Percentiles rank a stretch among this genome's conserved stretches.
These are phyloP conservation scores for Sisor rabdophorus DNA, from an alignment of 2,113 vertebrate species.

Conservation along the genomic window DNA sequence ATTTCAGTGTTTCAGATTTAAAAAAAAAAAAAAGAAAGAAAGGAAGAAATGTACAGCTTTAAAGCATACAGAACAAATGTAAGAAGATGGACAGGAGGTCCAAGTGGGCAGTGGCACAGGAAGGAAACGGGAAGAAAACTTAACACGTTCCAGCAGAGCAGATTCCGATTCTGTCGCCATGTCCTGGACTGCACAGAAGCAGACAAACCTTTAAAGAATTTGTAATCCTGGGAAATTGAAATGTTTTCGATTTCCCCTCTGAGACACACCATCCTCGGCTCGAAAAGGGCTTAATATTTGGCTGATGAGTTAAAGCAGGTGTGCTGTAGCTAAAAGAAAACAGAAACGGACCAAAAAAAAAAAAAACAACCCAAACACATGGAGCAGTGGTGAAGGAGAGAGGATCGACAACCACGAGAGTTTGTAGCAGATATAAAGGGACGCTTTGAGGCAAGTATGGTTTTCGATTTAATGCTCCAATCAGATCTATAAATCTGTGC, in stretches of 20 bases:
- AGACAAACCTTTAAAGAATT: constrained; percentile 7
- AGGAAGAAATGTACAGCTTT: constrained; percentile 35
- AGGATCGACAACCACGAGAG: constrained; percentile 45
- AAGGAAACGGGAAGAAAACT: neutral
- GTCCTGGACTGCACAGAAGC: neutral
- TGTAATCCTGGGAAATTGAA: neutral
- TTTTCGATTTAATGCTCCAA: constrained; percentile 32
- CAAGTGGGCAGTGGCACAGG: constrained; percentile 4
- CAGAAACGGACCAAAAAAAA: no score
- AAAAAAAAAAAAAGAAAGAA: constrained; percentile 65
- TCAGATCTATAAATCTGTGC: constrained; percentile 24
- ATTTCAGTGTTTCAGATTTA: constrained; percentile 41
- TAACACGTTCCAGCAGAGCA: neutral
- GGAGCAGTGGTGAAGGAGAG: constrained; percentile 34
- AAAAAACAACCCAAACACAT: neutral
- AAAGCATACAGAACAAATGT: neutral
- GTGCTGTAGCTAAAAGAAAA: neutral
- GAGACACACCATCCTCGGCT: constrained; percentile 43
- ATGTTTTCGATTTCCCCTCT: constrained; percentile 10
- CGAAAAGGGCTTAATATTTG: constrained; percentile 47
- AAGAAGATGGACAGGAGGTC: constrained; percentile 64
- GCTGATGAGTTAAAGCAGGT: constrained; percentile 33
- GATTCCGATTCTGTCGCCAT: neutral
- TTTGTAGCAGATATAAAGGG: constrained; percentile 11
- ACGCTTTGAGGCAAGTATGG: constrained; percentile 35